phyloP scores from a whole-genome alignment of 2,888 invertebrate genomes.

The Selenia dentaria region DNA sequence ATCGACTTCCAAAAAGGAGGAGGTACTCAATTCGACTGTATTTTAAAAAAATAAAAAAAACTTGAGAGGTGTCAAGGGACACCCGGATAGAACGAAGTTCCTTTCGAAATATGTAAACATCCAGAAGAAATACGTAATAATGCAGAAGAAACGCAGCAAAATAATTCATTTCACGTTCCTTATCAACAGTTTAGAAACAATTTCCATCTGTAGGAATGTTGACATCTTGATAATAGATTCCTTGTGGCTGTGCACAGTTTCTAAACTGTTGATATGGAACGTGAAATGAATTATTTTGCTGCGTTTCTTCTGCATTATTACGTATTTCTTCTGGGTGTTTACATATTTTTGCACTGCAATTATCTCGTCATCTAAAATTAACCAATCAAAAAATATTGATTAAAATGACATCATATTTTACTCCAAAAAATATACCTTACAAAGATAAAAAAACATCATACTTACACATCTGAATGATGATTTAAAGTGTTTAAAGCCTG shows the following conservation, averaged over 20 bases:
- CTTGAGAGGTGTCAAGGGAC: too few species aligned
- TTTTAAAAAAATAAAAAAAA: too few species aligned
- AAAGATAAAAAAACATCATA: conserved; percentile 28
- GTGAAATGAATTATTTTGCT: conserved; percentile 20
- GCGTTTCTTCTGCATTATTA: conserved; percentile 21
- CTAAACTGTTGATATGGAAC: conserved; percentile 19
- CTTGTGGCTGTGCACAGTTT: conserved; percentile 4
- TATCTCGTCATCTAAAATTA: conserved; percentile 29
- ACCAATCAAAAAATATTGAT: conserved; percentile 33
- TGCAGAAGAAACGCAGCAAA: conserved; percentile 17
- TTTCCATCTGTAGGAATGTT: background rate
- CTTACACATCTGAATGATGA: conserved; percentile 29
- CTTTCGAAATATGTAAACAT: conserved; percentile 26
- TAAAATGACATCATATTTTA: conserved; percentile 31
- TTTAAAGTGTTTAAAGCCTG: conserved; percentile 32
- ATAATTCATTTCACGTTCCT: conserved; percentile 20
- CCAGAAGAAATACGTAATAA: conserved; percentile 24
- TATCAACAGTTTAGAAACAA: conserved; percentile 12
- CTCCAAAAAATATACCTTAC: conserved; percentile 31
- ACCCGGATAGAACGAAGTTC: too few species aligned
- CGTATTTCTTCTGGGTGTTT: conserved; percentile 22
- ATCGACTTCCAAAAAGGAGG: too few species aligned
- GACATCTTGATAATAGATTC: conserved; percentile 2
- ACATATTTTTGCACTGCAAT: conserved; percentile 27
- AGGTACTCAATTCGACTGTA: too few species aligned